Evolutionary conservation across 2,113 vertebrate species (phyloP).

Genomic region (Anhinga rufa): DNA sequence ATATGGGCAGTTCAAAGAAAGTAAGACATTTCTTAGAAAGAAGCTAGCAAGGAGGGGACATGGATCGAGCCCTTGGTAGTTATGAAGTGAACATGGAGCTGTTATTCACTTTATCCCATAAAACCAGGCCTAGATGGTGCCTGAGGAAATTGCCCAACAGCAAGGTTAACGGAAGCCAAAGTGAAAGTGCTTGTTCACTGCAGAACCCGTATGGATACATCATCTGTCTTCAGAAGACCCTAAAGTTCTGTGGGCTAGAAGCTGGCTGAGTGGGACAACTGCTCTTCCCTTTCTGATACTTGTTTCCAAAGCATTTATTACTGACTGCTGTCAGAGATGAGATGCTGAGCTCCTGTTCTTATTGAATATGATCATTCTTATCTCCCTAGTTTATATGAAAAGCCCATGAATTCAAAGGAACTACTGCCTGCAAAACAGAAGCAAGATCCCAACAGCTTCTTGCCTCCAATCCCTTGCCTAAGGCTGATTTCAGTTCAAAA

Average conservation of each 20-base stretch:
- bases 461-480: background rate
- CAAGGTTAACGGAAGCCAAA: background rate
- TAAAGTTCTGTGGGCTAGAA: background rate
- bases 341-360: background rate
- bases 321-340: background rate
- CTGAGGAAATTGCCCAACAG: background rate
- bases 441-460: background rate
- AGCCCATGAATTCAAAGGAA: background rate
- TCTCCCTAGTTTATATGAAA: background rate
- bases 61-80: background rate
- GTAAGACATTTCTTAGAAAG: background rate
- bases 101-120: background rate
- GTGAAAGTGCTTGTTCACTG: background rate
- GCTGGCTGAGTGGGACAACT: background rate
- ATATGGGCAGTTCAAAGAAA: background rate
- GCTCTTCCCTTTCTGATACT: background rate
- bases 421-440: background rate
- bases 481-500: background rate
- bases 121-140: background rate
- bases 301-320: background rate
- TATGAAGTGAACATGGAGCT: background rate
- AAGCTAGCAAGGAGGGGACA: background rate
- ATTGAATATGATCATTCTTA: background rate
- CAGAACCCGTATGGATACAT: accelerated
- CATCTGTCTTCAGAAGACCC: background rate